Evolutionary conservation across 53 echinoderm and acorn worm species (phyloP), one percentile per base, ranked within the genome.

Genomic region (Henricia sp.): DNA sequence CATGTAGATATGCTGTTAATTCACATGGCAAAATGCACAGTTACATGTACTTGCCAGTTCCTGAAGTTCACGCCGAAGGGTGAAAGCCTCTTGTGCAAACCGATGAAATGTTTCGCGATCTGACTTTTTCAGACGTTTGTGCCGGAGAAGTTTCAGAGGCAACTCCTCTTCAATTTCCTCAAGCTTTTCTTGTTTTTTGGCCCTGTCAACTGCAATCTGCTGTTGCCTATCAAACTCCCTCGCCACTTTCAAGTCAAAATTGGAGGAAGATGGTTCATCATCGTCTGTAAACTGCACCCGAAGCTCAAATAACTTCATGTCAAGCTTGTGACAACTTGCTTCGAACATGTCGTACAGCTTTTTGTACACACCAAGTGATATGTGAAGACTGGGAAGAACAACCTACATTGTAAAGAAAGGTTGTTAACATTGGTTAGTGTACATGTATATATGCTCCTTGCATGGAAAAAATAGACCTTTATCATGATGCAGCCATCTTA

Each of bases 361-460:
- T 35, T 82, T 82, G 50, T n/a, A 82, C 29, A 67, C 14, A 13
- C 82, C 82, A 1, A 82, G 66, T 2, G 65, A 64, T 34, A 82
- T 82, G 51, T 82, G 82, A 1, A 82, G 64, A 2, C 48, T 51
- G 13, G 66, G 82, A n/a, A 67, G 36, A 17, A 51, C 34, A 20
- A 82, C 66, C 82, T 82, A 36, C 33, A 20, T 26, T 4, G 33
- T 19, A 53, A 52, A 52, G 30, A 17, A 21, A 29, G 13, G 44
- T 17, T 12, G 32, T 8, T 46, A 32, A 8, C 11, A 46, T 43
- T 42, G 32, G n/a, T 60, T 21, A 67, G 67, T 67, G 10, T 44
- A n/a, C 26, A 56, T n/a, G n/a, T n/a, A 4, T 56, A 25, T 56
- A 9, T 56, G 4, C 27, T 56, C 24, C 17, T 3, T 23, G 57